phyloP scores from a whole-genome alignment of 1,140 invertebrate species.

The Grapholita molesta region DNA sequence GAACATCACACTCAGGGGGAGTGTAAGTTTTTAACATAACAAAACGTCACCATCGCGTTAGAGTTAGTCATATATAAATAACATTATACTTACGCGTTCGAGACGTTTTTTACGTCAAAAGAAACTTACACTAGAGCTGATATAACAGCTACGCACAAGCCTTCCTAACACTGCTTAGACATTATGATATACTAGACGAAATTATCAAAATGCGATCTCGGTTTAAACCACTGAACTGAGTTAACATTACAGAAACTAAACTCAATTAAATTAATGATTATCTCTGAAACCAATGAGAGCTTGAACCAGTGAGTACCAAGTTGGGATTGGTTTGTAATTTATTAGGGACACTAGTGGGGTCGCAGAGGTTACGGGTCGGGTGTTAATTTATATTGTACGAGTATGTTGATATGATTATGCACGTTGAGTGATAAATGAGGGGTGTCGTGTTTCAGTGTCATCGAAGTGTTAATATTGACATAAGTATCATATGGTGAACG shows the following conservation, averaged over 20 bases:
- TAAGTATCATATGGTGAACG: too few relatives aligned
- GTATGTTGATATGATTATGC: constrained; percentile 9
- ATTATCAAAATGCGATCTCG: neutral
- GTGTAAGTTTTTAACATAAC: too few relatives aligned
- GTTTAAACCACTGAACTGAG: neutral
- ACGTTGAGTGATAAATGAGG: constrained; percentile 10
- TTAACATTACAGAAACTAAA: constrained; percentile 10
- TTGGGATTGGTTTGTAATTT: constrained; percentile 14
- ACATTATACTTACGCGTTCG: too few relatives aligned
- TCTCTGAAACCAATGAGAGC: constrained; percentile 10
- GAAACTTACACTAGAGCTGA: too few relatives aligned
- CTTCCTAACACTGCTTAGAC: too few relatives aligned
- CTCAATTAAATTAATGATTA: constrained; percentile 17
- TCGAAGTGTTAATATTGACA: too few relatives aligned
- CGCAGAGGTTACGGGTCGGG: neutral
- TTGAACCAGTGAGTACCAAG: neutral
- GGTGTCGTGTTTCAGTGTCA: neutral
- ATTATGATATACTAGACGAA: too few relatives aligned
- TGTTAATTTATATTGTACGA: constrained; percentile 12
- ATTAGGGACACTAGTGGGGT: neutral
- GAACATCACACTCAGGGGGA: too few relatives aligned
- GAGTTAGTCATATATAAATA: too few relatives aligned
- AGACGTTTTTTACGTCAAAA: too few relatives aligned
- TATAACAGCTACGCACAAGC: too few relatives aligned
- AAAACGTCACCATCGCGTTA: too few relatives aligned